A percentile compares a stretch with the other conserved stretches of the same genome.
Conservation (phyloP, 2,888 invertebrate genomes). For the Diplazon laetatorius region DNA sequence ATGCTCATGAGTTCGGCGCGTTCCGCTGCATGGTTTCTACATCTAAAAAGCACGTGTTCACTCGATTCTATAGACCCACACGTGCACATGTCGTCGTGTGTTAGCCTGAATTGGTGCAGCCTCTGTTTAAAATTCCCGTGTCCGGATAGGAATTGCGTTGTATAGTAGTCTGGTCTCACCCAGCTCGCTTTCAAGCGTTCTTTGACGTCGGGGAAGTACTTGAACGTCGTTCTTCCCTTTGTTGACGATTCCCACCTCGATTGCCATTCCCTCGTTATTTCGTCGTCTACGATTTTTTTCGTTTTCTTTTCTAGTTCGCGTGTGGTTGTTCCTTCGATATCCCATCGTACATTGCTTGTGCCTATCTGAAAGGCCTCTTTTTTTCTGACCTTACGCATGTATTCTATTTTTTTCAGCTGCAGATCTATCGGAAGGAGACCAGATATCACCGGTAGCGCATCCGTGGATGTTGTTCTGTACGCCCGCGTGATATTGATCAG, state of each 20-base stretch:
- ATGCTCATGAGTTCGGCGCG: neutral
- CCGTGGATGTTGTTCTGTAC: slow-evolving; percentile 19
- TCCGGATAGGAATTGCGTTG: neutral
- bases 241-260: neutral
- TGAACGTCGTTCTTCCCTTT: slow-evolving; percentile 4
- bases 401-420: too few species aligned
- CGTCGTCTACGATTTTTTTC: too few species aligned
- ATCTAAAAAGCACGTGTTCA: neutral
- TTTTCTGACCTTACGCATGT: too few species aligned
- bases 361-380: too few species aligned
- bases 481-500: slow-evolving; percentile 14
- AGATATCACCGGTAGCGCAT: slow-evolving; percentile 6
- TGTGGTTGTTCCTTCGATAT: too few species aligned
- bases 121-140: neutral
- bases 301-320: too few species aligned
- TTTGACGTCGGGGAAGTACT: neutral
- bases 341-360: too few species aligned
- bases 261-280: neutral
- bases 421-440: slow-evolving; percentile 31
- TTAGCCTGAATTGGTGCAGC: neutral
- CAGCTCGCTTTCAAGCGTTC: neutral
- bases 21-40: neutral
- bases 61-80: neutral
- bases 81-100: neutral
- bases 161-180: neutral